Percentiles rank a stretch among this genome's conserved stretches.
phyloP scores from a whole-genome alignment of 1,140 invertebrate genomes.

The Nixonia krombeini region DNA sequence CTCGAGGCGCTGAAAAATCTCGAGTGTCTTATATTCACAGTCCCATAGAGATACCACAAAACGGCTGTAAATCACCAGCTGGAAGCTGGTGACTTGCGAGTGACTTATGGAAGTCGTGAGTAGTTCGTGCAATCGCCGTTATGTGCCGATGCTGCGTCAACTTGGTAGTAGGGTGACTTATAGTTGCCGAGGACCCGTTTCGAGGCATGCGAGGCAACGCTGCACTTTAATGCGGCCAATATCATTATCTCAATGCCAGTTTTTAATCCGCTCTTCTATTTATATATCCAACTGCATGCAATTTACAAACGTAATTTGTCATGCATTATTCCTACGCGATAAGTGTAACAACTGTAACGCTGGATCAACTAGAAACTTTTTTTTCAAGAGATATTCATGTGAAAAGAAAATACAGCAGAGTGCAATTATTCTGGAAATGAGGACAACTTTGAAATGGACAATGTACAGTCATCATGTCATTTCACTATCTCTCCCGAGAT shows the following conservation, averaged over 20 bases:
- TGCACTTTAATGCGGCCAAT: constrained; percentile 26
- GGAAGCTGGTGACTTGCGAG: constrained; percentile 45
- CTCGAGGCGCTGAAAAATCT: constrained; percentile 29
- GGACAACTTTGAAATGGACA: no score
- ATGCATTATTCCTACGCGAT: no score
- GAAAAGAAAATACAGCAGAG: no score
- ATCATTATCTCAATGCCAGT: constrained; percentile 23
- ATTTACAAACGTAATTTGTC: no score
- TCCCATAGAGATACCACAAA: constrained; percentile 30
- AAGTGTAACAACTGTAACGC: no score
- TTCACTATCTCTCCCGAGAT: no score
- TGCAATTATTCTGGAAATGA: no score
- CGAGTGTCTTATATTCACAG: constrained; percentile 22
- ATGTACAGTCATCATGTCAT: no score
- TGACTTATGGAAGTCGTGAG: constrained; percentile 64
- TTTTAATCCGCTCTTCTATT: constrained; percentile 6
- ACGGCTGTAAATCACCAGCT: constrained; percentile 46
- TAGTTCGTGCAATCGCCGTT: constrained; percentile 54
- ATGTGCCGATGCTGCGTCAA: constrained; percentile 47
- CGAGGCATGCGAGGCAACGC: constrained; percentile 1
- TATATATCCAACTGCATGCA: background rate
- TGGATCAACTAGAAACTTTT: no score
- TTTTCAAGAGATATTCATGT: no score
- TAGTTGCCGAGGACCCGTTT: constrained; percentile 11
- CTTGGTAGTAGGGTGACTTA: constrained; percentile 35